Base-by-base conservation (phyloP, 2,888 invertebrate genomes). In the Lumbricus terrestris region DNA sequence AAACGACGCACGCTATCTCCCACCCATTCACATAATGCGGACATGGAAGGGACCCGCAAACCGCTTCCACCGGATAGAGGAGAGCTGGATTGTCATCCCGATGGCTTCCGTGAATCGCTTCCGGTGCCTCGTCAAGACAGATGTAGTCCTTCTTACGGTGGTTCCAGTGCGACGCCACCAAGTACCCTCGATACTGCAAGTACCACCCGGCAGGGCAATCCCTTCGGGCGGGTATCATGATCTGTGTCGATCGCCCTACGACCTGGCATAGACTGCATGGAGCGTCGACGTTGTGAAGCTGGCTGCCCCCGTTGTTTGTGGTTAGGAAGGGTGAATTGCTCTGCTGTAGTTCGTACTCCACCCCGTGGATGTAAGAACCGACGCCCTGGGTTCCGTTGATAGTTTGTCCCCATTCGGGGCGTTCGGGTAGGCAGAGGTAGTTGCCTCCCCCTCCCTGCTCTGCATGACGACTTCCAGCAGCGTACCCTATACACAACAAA, bases 41-140 rank as follows among this genome's bases (percentile, higher is more conserved):
- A 90, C 93, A 93, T 20, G 92, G 92, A n/a, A 93, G 90, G 18
- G 92, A 91, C 6, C 93, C 93, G 91, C 93, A 93, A 40, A 83
- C 69, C 18, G 90, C 92, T 38, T 92, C 91, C 16, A 92, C 92
- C 13, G 82, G 29, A 90, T 92, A 92, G 20, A 93, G 82, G n/a
- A 92, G 85, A 33, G 90, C 88, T 0, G 91, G 92, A 42, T 92
- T 88, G n/a, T 92, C 88, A 88, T 91, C 88, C 23, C 89, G 33
- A 34, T 89, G 90, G 0, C 92, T 92, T 0, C 91, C 91, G 0
- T 89, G 85, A 33, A 91, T 90, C 1, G 91, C 91, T 90, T 92
- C 92, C 16, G 93, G 92, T 20, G 89, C 90, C 18, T 91, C 85
- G 82, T 93, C 93, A 33, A 93, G 47, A 82, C 92, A 92, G 13